These are phyloP conservation scores for Laterallus jamaicensis DNA, from an alignment of 2,113 vertebrate genomes.

Conservation along the genomic window DNA sequence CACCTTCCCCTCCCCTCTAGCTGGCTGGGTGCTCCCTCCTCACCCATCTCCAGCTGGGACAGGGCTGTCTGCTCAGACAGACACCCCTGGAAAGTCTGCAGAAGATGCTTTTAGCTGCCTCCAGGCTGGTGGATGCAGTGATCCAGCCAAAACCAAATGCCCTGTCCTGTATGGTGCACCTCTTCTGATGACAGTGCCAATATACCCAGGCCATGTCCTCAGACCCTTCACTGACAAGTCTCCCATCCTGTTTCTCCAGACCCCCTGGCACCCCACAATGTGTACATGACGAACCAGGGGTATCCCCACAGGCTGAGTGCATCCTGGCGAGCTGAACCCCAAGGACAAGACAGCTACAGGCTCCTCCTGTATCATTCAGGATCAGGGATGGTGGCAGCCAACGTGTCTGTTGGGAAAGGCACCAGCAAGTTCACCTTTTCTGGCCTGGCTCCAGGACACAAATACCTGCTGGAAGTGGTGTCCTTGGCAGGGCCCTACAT, in stretches of 20 bases:
- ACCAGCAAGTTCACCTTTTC: slow-evolving; percentile 59
- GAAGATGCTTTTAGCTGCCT: neutral
- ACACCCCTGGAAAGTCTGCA: neutral
- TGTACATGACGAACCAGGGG: slow-evolving; percentile 47
- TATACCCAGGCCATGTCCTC: neutral
- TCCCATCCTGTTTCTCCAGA: neutral
- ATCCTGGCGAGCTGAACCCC: slow-evolving; percentile 28
- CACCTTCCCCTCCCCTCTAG: neutral
- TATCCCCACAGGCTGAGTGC: slow-evolving; percentile 2
- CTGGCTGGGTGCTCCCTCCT: neutral
- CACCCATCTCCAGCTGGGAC: neutral
- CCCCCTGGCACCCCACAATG: neutral
- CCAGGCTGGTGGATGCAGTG: neutral
- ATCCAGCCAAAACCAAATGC: rapidly evolving
- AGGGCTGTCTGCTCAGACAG: neutral
- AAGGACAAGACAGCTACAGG: slow-evolving; percentile 50
- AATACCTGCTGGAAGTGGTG: slow-evolving; percentile 61
- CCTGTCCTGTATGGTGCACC: neutral
- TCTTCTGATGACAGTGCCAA: neutral
- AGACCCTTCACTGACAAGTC: neutral
- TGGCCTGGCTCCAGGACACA: slow-evolving; percentile 57
- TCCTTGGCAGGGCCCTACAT: slow-evolving; percentile 39
- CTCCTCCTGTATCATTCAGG: slow-evolving; percentile 66
- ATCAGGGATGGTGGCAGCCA: slow-evolving; percentile 36
- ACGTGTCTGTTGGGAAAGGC: slow-evolving; percentile 40